Percentiles rank a stretch among this genome's conserved stretches.
phyloP scores from a whole-genome alignment of 2,888 invertebrate species.

The Dryobotodes eremita region DNA sequence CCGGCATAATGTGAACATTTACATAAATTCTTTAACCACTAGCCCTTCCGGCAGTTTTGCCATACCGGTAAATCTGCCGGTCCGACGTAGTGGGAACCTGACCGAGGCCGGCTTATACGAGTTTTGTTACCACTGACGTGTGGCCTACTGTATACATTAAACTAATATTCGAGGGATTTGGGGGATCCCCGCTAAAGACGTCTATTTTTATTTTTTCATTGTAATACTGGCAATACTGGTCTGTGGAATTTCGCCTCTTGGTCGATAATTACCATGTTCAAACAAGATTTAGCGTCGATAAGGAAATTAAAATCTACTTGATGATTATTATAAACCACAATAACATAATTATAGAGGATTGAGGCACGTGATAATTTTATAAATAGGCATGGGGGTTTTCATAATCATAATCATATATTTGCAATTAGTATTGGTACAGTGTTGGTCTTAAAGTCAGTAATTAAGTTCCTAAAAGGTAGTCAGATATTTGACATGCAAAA shows the following conservation, averaged over 20 bases:
- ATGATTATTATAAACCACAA: not conserved
- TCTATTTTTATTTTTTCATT: not conserved
- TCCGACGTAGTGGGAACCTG: no score
- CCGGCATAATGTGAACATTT: no score
- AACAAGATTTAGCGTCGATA: conserved; percentile 4
- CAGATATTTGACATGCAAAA: no score
- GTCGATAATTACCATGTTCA: conserved; percentile 1
- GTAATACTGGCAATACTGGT: not conserved
- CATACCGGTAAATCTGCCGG: no score
- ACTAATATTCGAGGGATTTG: not conserved
- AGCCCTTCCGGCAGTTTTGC: no score
- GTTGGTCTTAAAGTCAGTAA: no score
- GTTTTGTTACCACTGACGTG: not conserved
- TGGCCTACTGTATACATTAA: not conserved
- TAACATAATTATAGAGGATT: not conserved
- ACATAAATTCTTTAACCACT: no score
- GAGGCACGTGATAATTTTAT: not conserved
- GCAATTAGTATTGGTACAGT: no score
- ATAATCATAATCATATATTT: no score
- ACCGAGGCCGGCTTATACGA: no score
- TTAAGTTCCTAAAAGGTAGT: no score
- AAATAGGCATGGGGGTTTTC: not conserved
- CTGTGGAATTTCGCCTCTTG: not conserved
- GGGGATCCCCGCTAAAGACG: not conserved
- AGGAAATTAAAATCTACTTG: not conserved